Percentiles rank a stretch among this genome's conserved stretches.
These are phyloP conservation scores for Erpobdella octoculata DNA, from an alignment of 2,888 invertebrate genomes.

Conservation along the genomic window DNA sequence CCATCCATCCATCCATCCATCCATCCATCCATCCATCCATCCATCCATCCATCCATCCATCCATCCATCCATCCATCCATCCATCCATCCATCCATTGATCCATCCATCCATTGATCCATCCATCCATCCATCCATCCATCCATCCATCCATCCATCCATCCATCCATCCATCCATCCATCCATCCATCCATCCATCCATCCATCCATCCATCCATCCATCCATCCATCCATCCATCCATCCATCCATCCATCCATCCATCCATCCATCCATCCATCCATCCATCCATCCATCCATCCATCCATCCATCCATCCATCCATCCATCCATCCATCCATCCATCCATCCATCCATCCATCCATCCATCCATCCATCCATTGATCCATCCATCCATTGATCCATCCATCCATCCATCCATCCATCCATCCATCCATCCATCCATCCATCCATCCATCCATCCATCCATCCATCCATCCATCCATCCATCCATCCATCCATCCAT, in stretches of 20 bases:
- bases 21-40: slow-evolving; percentile 14
- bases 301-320: slow-evolving; percentile 10
- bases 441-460: too few species aligned
- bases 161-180: slow-evolving; percentile 5
- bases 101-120: too few species aligned
- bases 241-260: slow-evolving; percentile 8
- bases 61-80: slow-evolving; percentile 15
- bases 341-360: slow-evolving; percentile 12
- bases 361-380: too few species aligned
- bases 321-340: slow-evolving; percentile 13
- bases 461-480: too few species aligned
- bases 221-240: slow-evolving; percentile 10
- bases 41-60: slow-evolving; percentile 15
- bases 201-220: slow-evolving; percentile 12
- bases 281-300: slow-evolving; percentile 10
- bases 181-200: slow-evolving; percentile 15
- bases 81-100: too few species aligned
- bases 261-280: slow-evolving; percentile 13
- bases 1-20: neutral
- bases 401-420: neutral
- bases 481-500: too few species aligned
- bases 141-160: slow-evolving; percentile 15
- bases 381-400: too few species aligned
- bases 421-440: too few species aligned
- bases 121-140: slow-evolving; percentile 15